Evolutionary conservation across 35 echinoderm and acorn worm genomes (phyloP).

Genomic region (Lytechinus variegatus): DNA sequence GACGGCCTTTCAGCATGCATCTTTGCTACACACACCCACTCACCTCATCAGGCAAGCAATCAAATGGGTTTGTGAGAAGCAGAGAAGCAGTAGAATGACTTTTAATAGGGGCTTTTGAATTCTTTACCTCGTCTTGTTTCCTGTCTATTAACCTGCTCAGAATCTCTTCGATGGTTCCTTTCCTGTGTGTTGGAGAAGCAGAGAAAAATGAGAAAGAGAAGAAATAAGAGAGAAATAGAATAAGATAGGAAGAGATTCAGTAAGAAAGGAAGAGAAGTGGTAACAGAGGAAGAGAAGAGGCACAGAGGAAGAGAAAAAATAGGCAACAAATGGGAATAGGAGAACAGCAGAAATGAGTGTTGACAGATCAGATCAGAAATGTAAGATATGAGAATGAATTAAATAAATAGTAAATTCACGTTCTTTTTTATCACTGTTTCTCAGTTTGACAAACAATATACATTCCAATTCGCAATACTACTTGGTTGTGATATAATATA

Average conservation of each 20-base stretch:
- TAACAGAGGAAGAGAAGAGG: no score
- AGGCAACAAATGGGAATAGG: not conserved
- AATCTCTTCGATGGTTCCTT: slow-evolving; percentile 90
- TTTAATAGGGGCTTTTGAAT: not conserved
- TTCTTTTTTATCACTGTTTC: not conserved
- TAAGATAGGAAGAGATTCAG: no score
- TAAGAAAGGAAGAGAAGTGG: no score
- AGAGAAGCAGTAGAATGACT: not conserved
- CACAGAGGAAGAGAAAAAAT: not conserved
- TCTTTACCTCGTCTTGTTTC: slow-evolving; percentile 75
- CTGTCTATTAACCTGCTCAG: slow-evolving; percentile 81
- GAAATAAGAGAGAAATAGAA: not conserved
- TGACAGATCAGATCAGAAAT: no score
- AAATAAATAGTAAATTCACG: not conserved
- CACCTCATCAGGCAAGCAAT: slow-evolving; percentile 29
- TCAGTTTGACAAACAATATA: not conserved
- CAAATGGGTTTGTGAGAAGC: not conserved
- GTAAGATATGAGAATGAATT: not conserved
- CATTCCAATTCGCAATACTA: not conserved
- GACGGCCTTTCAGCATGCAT: not conserved
- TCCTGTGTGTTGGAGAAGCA: slow-evolving; percentile 60
- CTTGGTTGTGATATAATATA: not conserved
- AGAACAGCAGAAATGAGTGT: not conserved
- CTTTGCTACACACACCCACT: not conserved
- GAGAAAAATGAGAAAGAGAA: not conserved